A percentile compares a stretch with the other conserved stretches of the same genome.
phyloP scores from a whole-genome alignment of 2,888 invertebrate genomes.

The Cryptus armator region DNA sequence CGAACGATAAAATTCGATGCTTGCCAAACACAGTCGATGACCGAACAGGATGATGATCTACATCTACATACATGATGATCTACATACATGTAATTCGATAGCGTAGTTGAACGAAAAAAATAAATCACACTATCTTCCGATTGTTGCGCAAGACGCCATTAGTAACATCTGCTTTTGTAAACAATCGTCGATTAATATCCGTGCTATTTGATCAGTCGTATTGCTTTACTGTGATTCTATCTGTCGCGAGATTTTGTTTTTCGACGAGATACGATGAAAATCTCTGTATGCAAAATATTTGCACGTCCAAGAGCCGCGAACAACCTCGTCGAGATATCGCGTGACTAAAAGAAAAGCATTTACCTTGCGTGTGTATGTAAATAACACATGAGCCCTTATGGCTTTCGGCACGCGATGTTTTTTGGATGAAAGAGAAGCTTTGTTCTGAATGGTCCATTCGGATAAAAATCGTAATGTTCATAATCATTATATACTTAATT shows the following conservation, averaged over 20 bases:
- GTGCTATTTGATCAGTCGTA: conserved; percentile 13
- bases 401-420: too few relatives aligned
- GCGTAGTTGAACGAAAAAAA: conserved; percentile 2
- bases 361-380: too few relatives aligned
- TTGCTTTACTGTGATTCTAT: conserved; percentile 34
- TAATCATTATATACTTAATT: background rate
- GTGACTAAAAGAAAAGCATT: too few relatives aligned
- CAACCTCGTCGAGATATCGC: background rate
- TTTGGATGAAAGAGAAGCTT: too few relatives aligned
- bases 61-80: too few relatives aligned
- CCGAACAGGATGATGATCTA: background rate
- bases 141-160: conserved; percentile 18
- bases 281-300: conserved; percentile 8
- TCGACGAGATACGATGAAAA: too few relatives aligned
- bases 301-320: background rate
- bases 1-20: background rate
- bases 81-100: conserved; percentile 8
- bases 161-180: conserved; percentile 35
- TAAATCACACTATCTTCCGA: background rate
- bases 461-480: too few relatives aligned
- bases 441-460: too few relatives aligned
- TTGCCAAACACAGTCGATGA: background rate
- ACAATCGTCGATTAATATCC: conserved; percentile 39
- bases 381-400: too few relatives aligned
- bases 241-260: conserved; percentile 21